These are phyloP conservation scores for Fukomys damarensis DNA, from an alignment of 2,113 vertebrate genomes.

Conservation along the genomic window DNA sequence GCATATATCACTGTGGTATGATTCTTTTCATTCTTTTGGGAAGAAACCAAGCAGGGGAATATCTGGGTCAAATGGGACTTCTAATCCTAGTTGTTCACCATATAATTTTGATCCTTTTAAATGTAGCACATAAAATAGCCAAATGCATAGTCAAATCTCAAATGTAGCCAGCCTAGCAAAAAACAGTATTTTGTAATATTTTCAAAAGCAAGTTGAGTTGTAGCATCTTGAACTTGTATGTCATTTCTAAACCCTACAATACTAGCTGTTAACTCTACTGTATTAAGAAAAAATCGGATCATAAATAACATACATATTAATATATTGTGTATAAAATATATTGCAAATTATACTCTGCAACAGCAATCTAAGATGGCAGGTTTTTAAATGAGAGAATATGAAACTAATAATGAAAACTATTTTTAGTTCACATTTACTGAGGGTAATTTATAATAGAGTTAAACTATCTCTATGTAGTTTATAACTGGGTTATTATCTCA, in stretches of 20 bases:
- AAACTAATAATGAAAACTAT: not conserved
- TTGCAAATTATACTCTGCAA: not conserved
- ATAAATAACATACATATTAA: conserved; percentile 17
- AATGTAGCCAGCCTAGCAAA: not conserved
- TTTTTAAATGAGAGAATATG: not conserved
- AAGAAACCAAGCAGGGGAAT: too few species aligned
- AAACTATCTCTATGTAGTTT: not conserved
- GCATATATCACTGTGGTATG: too few species aligned
- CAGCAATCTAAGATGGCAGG: not conserved
- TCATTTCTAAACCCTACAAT: not conserved
- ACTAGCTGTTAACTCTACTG: not conserved
- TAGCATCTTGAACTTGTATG: not conserved
- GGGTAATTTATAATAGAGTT: conserved; percentile 35
- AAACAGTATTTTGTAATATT: not conserved
- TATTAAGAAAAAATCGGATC: conserved; percentile 30
- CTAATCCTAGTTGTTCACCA: too few species aligned
- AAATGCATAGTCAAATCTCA: conserved; percentile 5
- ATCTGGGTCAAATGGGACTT: too few species aligned
- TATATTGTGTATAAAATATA: not conserved
- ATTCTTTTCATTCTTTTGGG: too few species aligned
- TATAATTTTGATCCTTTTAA: not conserved
- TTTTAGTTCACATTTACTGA: conserved; percentile 8
- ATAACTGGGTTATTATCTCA: conserved; percentile 41
- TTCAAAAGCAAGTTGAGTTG: not conserved
- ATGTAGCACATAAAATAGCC: not conserved